Base-by-base conservation (phyloP, 1,140 invertebrate genomes). In the Lasioglossum baleicum region DNA sequence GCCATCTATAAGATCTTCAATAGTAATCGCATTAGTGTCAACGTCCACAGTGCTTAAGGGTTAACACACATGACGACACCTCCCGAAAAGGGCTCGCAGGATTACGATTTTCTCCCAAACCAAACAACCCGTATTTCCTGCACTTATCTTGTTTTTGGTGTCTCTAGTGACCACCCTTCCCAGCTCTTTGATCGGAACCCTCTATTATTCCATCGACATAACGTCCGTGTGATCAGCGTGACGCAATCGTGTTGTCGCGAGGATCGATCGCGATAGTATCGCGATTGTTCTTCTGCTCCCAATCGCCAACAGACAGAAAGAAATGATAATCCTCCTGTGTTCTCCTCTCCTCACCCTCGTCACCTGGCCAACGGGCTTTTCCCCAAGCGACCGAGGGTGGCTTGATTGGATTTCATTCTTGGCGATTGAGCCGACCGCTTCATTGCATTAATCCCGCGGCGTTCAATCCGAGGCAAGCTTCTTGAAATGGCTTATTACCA, bases 321-420 rank as follows among this genome's bases (percentile, higher is more conserved):
- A 64, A 48, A 66, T 70, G 51, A 20, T 65, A 48, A 8, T 73
- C 53, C 67, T 5, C n/a, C 13, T 7, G 5, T 0, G 20, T 22
- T 17, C 26, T n/a, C 35, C 35, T 35, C 35, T 35, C 35, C 35
- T 35, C 35, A 5, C 17, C 22, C 15, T 17, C 56, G 5, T 13
- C 63, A 31, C 53, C 51, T 60, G 42, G 31, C 17, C 26, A 10
- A 35, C 66, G 56, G 60, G 70, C 74, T 64, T 80, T 72, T 68
- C 26, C 44, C 73, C 42, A 44, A 82, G 64, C 67, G 75, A 80
- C 40, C 71, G 56, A 44, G 56, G 68, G 44, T 35, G 63, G 71
- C 67, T 75, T 82, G 83, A 86, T 86, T 83, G 84, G 81, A 85
- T 86, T 86, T 86, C 80, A 75, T 73, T 77, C 69, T 82, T 60